phyloP scores from a whole-genome alignment of 2,797 vertebrate species.

The Sebastes kiyomatsui region DNA sequence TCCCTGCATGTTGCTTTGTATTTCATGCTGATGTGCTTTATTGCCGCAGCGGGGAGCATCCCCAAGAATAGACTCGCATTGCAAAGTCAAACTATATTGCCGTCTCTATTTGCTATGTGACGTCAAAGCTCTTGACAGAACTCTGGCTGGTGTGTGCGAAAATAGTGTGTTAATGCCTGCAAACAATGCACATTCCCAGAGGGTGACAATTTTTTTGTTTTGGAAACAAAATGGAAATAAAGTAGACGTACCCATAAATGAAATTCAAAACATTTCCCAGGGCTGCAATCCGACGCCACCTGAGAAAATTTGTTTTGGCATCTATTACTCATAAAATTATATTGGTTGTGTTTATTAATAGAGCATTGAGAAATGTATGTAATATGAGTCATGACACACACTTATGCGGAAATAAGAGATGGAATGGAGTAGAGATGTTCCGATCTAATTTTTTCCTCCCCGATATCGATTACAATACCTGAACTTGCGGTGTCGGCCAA shows the following conservation, averaged over 20 bases:
- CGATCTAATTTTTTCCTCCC: too few relatives aligned
- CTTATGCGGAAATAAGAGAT: neutral
- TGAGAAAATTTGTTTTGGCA: neutral
- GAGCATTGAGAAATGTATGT: neutral
- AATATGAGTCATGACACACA: neutral
- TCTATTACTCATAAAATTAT: constrained; percentile 8
- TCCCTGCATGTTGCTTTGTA: constrained; percentile 12
- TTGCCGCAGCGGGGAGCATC: constrained; percentile 27
- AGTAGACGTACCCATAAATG: constrained; percentile 1
- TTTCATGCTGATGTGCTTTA: constrained; percentile 48
- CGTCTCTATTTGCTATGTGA: constrained; percentile 5
- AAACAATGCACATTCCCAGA: neutral
- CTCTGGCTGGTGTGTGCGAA: neutral
- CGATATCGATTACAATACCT: too few relatives aligned
- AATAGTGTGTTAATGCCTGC: neutral
- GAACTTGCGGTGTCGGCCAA: too few relatives aligned
- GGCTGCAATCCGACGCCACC: neutral
- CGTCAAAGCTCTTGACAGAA: constrained; percentile 1
- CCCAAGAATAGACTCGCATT: constrained; percentile 14
- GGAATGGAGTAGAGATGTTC: neutral
- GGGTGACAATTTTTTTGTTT: neutral
- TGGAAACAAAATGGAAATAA: constrained; percentile 11
- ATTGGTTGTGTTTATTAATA: constrained; percentile 3
- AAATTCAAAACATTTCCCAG: constrained; percentile 9
- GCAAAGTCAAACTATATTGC: constrained; percentile 20